Base-by-base conservation (phyloP, 1,140 invertebrate genomes). In the Melitaea cinxia region DNA sequence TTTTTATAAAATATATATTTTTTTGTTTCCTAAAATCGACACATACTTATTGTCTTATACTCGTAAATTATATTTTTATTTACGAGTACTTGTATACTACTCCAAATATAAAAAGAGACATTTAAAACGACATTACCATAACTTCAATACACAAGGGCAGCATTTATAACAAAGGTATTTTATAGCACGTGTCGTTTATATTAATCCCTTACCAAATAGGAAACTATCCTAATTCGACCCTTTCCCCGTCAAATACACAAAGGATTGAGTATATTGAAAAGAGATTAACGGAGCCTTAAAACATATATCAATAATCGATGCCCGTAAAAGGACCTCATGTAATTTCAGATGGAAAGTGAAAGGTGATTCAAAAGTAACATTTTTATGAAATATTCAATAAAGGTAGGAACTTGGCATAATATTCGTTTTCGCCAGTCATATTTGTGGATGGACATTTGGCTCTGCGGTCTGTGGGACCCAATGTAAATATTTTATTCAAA, bases 401-500 rank as follows among this genome's bases (percentile, higher is more conserved):
- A 33, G 45, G 47, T 53, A 53, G 24, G 55, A 2, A 17, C 37
- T 4, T 0, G 17, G 42, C 21, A 49, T 17, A 70, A 65, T 70
- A 71, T 70, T 68, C 65, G 49, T 53, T 65, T 67, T 54, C 54
- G 66, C 39, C 39, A 49, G 37, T 65, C 49, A 68, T 59, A 68
- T 65, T 63, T 66, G 63, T 59, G 42, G 47, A 24, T 33, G 47
- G n/a, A n/a, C 30, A 61, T 66, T 71, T 65, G 61, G 37, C 19
- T 12, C 26, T 17, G 39, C 7, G 3, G n/a, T 55, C 28, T 21
- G 17, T 5, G 19, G 14, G 24, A 24, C 52, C 49, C 61, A 69
- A 55, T 75, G 61, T 83, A 78, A 81, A 85, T 85, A 85, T 83
- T 85, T 80, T 78, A 85, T 80, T 75, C 54, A 65, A 9, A 50